Percentiles rank a stretch among this genome's conserved stretches.
phyloP scores from a whole-genome alignment of 1,140 invertebrate species.

The Lepidotrigona ventralis region DNA sequence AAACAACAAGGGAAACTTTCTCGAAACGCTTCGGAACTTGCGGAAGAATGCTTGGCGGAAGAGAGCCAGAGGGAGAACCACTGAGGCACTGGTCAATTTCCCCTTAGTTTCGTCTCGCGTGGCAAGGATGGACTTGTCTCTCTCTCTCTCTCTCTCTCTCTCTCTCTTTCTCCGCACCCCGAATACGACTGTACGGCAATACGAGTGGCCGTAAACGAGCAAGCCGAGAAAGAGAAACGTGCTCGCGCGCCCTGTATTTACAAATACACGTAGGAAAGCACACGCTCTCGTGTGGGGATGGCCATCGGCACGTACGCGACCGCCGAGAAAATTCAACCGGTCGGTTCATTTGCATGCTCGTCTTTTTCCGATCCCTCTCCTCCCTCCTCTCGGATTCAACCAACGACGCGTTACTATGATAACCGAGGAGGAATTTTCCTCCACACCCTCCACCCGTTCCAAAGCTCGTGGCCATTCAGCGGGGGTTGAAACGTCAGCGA shows the following conservation, averaged over 20 bases:
- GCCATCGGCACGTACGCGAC: slow-evolving; percentile 32
- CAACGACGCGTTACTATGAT: slow-evolving; percentile 56
- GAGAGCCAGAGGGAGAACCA: slow-evolving; percentile 65
- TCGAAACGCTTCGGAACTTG: background rate
- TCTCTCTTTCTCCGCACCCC: slow-evolving; percentile 46
- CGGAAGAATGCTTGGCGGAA: background rate
- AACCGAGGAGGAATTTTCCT: slow-evolving; percentile 58
- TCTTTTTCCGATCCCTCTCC: slow-evolving; percentile 63
- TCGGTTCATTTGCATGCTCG: slow-evolving; percentile 70
- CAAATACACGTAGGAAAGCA: slow-evolving; percentile 46
- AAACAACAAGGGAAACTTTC: background rate
- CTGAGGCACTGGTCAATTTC: slow-evolving; percentile 75
- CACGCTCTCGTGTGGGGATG: slow-evolving; percentile 15
- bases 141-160: background rate
- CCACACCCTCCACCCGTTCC: background rate
- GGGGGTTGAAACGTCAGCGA: background rate
- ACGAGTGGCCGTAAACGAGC: slow-evolving; percentile 59
- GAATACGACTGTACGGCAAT: slow-evolving; percentile 56
- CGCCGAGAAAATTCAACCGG: slow-evolving; percentile 67
- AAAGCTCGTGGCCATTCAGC: background rate
- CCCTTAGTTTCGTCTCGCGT: slow-evolving; percentile 70
- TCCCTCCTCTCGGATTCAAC: slow-evolving; percentile 60
- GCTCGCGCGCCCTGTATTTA: slow-evolving; percentile 56
- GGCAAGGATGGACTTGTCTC: slow-evolving; percentile 55
- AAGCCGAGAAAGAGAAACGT: slow-evolving; percentile 43